Evolutionary conservation across 2,888 invertebrate species (phyloP), one percentile per base, ranked within the genome.

Genomic region (Drosophila multiciliata): DNA sequence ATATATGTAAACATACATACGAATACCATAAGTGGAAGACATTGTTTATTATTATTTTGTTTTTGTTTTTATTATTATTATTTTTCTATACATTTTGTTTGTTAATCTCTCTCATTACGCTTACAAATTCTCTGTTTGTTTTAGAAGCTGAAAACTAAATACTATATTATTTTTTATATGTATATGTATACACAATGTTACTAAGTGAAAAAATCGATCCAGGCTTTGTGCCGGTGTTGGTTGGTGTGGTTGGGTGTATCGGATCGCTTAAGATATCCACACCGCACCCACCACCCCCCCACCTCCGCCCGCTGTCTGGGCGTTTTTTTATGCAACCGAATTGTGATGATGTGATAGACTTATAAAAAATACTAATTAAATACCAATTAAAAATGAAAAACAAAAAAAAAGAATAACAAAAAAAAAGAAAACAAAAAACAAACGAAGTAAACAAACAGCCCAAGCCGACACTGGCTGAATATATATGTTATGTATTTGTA

Each of bases 281-380:
- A 26, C 60, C 48, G 50, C 23, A 23, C 49, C 38, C 33, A 40
- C 45, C 58, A 36, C 15, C 20, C 17, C 55, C 49, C 53, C 15
- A 12, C 17, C 48, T 52, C 49, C 53, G 52, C 35, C 55, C 50
- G 45, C 63, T 59, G 58, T 59, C 66, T 69, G 29, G 69, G 62
- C 74, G 68, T 82, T 79, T 87, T 90, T 85, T 68, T 73, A 85
- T 89, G 87, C 89, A 89, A 87, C 86, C 87, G 75, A 92, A 90
- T 92, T 92, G 92, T 92, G 92, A 91, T 91, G 92, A 91, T 91
- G 92, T 91, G 91, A 91, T 91, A 91, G 92, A 92, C 91, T 91
- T 92, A 91, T 89, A 80, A 84, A 89, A 90, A 75, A 87, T 87
- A 87, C 82, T 83, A 90, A 90, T 82, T 80, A 86, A 79, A 75